A percentile compares a stretch with the other conserved stretches of the same genome.
phyloP scores from a whole-genome alignment of 1,140 invertebrate genomes.

The Drosophila kepulauana region DNA sequence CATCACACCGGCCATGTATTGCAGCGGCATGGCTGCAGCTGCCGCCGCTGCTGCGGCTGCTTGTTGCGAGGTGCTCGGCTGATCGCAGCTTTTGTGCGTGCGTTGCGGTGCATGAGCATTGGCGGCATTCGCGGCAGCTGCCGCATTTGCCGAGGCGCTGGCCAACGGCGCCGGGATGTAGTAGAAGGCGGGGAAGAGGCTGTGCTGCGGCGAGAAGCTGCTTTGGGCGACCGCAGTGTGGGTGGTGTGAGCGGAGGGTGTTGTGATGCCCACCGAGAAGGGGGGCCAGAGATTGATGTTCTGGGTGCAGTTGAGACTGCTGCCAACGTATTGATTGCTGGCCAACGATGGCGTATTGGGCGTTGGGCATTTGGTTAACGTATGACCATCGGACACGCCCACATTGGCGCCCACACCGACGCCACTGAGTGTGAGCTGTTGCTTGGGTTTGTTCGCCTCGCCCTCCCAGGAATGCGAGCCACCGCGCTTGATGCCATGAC shows the following conservation, averaged over 20 bases:
- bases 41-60: constrained; percentile 47
- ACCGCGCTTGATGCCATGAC: constrained; percentile 87
- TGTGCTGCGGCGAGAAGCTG: constrained; percentile 66
- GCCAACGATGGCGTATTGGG: neutral
- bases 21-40: constrained; percentile 70
- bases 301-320: constrained; percentile 47
- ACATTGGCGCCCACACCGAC: constrained; percentile 1
- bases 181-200: constrained; percentile 85
- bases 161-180: constrained; percentile 86
- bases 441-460: constrained; percentile 86
- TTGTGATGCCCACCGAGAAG: constrained; percentile 86
- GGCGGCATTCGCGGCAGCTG: neutral
- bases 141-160: constrained; percentile 22
- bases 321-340: constrained; percentile 8
- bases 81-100: constrained; percentile 38
- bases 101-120: constrained; percentile 15
- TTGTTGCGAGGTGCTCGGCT: constrained; percentile 65
- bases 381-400: neutral
- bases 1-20: constrained; percentile 87
- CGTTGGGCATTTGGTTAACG: constrained; percentile 7
- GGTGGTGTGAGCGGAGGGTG: constrained; percentile 78
- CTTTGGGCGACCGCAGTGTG: constrained; percentile 76
- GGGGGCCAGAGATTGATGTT: constrained; percentile 87
- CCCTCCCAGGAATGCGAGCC: constrained; percentile 87
- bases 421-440: constrained; percentile 80